These are phyloP conservation scores for Nephrotoma appendiculata DNA, from an alignment of 2,888 invertebrate species.

Conservation along the genomic window DNA sequence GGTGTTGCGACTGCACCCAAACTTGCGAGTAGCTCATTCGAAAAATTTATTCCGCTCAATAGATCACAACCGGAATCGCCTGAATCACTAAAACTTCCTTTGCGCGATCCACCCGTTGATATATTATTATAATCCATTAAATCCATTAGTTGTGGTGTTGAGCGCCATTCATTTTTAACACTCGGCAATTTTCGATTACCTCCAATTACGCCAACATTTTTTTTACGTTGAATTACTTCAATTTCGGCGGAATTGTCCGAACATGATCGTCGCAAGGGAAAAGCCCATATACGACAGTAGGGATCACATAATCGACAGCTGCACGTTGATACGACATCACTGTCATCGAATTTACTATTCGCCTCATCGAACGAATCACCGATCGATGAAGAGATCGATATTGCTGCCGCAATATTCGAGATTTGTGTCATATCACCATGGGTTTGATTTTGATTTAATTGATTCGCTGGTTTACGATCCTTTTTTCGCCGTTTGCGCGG, in stretches of 20 bases:
- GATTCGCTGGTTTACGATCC: slow-evolving; percentile 54
- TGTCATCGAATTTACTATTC: not conserved
- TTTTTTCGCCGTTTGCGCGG: slow-evolving; percentile 81
- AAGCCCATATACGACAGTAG: slow-evolving; percentile 30
- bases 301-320: slow-evolving; percentile 27
- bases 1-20: not conserved
- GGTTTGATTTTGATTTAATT: not conserved
- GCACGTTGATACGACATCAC: slow-evolving; percentile 12
- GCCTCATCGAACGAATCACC: not conserved
- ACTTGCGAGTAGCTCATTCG: slow-evolving; percentile 20
- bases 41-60: slow-evolving; percentile 28
- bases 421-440: not conserved
- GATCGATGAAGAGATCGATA: not conserved
- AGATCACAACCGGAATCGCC: slow-evolving; percentile 26
- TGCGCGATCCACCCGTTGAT: slow-evolving; percentile 7
- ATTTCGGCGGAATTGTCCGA: slow-evolving; percentile 26
- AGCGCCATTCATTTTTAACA: slow-evolving; percentile 18
- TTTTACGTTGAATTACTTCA: slow-evolving; percentile 12
- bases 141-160: slow-evolving; percentile 13
- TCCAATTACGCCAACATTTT: slow-evolving; percentile 19
- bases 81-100: slow-evolving; percentile 22
- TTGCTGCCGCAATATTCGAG: not conserved
- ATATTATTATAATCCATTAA: not conserved
- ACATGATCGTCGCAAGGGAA: slow-evolving; percentile 27
- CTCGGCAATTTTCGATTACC: slow-evolving; percentile 12